Percentiles rank a stretch among this genome's conserved stretches.
phyloP scores from a whole-genome alignment of 1,140 invertebrate species.

The Aleiodes sp. region DNA sequence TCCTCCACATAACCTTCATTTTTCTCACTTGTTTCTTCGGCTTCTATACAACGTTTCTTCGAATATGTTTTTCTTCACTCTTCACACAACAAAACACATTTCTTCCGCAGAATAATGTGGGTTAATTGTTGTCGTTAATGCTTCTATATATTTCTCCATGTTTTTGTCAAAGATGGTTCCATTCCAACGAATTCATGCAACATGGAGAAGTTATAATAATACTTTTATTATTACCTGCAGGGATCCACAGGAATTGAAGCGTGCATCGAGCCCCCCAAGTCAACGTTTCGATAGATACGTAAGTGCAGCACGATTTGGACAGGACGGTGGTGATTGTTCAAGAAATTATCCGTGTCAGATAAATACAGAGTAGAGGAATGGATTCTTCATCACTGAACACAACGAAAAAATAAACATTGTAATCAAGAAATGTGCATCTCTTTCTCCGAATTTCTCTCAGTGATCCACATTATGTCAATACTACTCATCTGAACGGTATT shows the following conservation, averaged over 20 bases:
- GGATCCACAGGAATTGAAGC: constrained; percentile 76
- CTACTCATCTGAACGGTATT: constrained; percentile 8
- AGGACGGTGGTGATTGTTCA: constrained; percentile 80
- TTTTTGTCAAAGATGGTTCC: too few species aligned
- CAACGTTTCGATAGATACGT: constrained; percentile 81
- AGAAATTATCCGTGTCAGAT: constrained; percentile 76
- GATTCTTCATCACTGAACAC: background rate
- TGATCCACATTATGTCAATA: background rate
- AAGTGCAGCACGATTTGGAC: constrained; percentile 81
- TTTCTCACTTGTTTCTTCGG: constrained; percentile 14
- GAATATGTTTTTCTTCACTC: too few species aligned
- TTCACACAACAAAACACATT: too few species aligned
- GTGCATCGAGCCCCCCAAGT: constrained; percentile 75
- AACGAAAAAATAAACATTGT: constrained; percentile 27
- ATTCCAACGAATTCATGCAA: too few species aligned
- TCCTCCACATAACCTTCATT: constrained; percentile 35
- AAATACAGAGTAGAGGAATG: constrained; percentile 59
- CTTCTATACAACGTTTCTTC: background rate
- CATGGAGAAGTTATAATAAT: too few species aligned
- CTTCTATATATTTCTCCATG: too few species aligned
- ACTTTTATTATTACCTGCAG: constrained; percentile 64
- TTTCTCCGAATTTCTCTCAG: background rate
- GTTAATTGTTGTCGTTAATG: too few species aligned
- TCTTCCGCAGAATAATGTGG: too few species aligned
- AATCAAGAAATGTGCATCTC: constrained; percentile 6